Conservation (phyloP, 2,113 vertebrate genomes). For the Fulica atra region DNA sequence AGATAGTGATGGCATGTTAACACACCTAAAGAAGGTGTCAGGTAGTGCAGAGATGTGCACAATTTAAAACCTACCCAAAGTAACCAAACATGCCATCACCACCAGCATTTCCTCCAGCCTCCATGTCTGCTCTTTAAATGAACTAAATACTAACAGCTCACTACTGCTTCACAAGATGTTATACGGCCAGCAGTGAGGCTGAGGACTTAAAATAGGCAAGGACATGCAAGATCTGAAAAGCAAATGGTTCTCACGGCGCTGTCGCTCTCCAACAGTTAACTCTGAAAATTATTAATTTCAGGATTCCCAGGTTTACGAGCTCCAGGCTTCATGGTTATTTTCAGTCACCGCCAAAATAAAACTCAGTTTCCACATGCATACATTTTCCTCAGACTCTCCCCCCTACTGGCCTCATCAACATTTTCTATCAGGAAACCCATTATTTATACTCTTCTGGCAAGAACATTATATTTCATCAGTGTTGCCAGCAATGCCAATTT, state of each 20-base stretch:
- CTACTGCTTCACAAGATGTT: background rate
- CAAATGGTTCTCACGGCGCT: background rate
- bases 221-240: slow-evolving; percentile 9
- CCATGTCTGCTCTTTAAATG: background rate
- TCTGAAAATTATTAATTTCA: slow-evolving; percentile 56
- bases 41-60: background rate
- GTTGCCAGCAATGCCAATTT: slow-evolving; percentile 50
- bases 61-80: background rate
- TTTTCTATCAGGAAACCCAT: slow-evolving; percentile 60
- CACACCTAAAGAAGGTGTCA: background rate
- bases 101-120: background rate
- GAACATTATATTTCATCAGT: slow-evolving; percentile 55
- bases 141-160: background rate
- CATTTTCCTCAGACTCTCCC: slow-evolving; percentile 36
- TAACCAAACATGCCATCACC: background rate
- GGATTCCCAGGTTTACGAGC: slow-evolving; percentile 54
- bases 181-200: background rate
- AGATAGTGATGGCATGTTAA: background rate
- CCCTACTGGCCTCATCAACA: slow-evolving; percentile 38
- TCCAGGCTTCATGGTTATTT: slow-evolving; percentile 45
- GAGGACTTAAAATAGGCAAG: background rate
- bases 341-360: slow-evolving; percentile 46
- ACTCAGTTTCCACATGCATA: slow-evolving; percentile 52
- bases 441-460: slow-evolving; percentile 59
- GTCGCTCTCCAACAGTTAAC: slow-evolving; percentile 34